These are phyloP conservation scores for Epinotia ramella DNA, from an alignment of 2,888 invertebrate genomes.

Conservation along the genomic window DNA sequence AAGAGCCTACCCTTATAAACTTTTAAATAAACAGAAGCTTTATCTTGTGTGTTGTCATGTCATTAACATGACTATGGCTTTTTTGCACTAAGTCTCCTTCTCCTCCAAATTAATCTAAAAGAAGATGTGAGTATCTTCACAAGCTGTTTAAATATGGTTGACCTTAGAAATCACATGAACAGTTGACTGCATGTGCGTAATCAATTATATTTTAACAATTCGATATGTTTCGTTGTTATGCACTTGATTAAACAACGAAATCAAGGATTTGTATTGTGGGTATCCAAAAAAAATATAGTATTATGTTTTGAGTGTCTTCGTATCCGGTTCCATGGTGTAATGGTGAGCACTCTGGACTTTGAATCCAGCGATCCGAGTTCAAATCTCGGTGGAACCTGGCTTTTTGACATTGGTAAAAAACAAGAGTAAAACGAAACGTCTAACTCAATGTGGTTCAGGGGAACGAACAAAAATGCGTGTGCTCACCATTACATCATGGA, in stretches of 20 bases:
- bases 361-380: conserved; percentile 94
- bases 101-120: not conserved
- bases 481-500: conserved; percentile 89
- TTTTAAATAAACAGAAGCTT: too few relatives aligned
- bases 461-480: conserved; percentile 73
- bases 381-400: conserved; percentile 91
- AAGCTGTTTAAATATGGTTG: not conserved
- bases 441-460: not conserved
- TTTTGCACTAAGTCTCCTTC: not conserved
- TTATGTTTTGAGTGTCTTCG: not conserved
- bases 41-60: too few relatives aligned
- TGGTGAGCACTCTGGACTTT: conserved; percentile 93
- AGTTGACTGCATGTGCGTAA: not conserved
- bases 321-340: conserved; percentile 89
- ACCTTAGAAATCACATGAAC: not conserved
- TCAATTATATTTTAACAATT: not conserved
- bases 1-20: too few relatives aligned
- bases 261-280: not conserved
- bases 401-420: conserved; percentile 51
- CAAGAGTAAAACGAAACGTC: not conserved
- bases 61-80: too few relatives aligned
- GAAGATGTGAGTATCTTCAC: not conserved
- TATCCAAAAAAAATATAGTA: too few relatives aligned
- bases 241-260: conserved; percentile 18
- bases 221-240: not conserved